Evolutionary conservation across 2,113 vertebrate species (phyloP), one percentile per base, ranked within the genome.

Genomic region (Accipiter cooperii): DNA sequence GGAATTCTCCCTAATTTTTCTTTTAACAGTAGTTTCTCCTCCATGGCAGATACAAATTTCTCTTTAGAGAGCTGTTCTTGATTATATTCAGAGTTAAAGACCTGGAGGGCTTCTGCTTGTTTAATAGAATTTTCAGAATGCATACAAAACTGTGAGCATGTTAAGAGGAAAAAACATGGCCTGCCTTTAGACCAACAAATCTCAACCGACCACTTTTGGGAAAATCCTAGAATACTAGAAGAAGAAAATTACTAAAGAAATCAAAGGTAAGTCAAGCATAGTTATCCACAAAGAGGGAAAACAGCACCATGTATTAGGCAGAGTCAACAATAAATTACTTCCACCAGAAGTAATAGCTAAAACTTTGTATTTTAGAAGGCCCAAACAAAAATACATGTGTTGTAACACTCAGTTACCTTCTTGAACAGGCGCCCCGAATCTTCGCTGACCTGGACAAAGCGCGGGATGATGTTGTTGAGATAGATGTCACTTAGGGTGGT

Each of bases 391-490:
- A 22, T 2, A 7, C 8, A 4, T 1, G 49, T 2, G 19, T 6
- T 24, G 51, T 1, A 75, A 54, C 69, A 38, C 42, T 33, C 40
- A 2, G 26, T 97, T 97, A 99, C 99, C 99, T 99, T 99, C 97
- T 99, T 99, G 97, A 99, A 99, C 91, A 99, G 99, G 79, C 99
- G 98, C 40, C 99, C 99, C 10, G 99, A 99, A 89, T 99, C 99
- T 96, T 99, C 99, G 65, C 99, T 99, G 98, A 99, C 98, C 98
- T 99, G 99, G 17, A 99, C 99, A 5, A 99, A 99, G 89, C 99
- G 99, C 2, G 99, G 99, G 94, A 99, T 99, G 98, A 99, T 99
- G 97, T 99, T 99, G 98, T 99, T 99, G 98, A 99, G 98, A 98
- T 99, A 99, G 98, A 99, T 99, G 97, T 99, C 99, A 44, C 99